These are phyloP conservation scores for Lasioglossum marginatum DNA, from an alignment of 2,888 invertebrate genomes.

Conservation along the genomic window DNA sequence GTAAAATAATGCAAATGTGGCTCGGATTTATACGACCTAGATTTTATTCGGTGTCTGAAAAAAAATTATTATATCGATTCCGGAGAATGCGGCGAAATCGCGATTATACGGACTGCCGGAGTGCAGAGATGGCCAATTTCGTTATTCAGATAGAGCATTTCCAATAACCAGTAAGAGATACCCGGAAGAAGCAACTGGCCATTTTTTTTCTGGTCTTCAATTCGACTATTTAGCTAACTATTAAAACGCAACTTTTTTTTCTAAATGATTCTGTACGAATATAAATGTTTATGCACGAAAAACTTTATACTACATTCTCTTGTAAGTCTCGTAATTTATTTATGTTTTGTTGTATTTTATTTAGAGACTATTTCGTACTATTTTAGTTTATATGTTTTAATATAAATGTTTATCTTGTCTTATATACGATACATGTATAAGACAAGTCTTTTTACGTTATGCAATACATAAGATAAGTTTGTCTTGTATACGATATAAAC, in stretches of 20 bases:
- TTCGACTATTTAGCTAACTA: background rate
- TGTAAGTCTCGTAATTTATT: too few relatives aligned
- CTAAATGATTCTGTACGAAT: background rate
- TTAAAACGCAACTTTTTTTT: background rate
- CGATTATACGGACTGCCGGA: background rate
- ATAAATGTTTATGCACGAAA: background rate
- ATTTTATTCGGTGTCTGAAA: slow-evolving; percentile 6
- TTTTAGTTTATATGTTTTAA: background rate
- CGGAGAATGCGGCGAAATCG: background rate
- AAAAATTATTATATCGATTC: slow-evolving; percentile 11
- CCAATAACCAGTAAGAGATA: slow-evolving; percentile 4
- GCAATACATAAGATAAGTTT: too few relatives aligned
- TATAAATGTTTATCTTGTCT: background rate
- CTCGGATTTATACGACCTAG: background rate
- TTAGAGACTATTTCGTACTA: too few relatives aligned
- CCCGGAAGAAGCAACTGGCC: background rate
- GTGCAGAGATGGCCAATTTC: background rate
- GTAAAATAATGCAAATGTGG: background rate
- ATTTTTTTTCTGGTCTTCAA: background rate
- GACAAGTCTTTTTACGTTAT: too few relatives aligned
- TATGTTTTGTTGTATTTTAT: too few relatives aligned
- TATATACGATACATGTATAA: too few relatives aligned
- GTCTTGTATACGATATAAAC: background rate
- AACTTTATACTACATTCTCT: background rate
- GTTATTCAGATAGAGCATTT: slow-evolving; percentile 4